Evolutionary conservation across 2,888 invertebrate species (phyloP).

Genomic region (Dryobotodes eremita): DNA sequence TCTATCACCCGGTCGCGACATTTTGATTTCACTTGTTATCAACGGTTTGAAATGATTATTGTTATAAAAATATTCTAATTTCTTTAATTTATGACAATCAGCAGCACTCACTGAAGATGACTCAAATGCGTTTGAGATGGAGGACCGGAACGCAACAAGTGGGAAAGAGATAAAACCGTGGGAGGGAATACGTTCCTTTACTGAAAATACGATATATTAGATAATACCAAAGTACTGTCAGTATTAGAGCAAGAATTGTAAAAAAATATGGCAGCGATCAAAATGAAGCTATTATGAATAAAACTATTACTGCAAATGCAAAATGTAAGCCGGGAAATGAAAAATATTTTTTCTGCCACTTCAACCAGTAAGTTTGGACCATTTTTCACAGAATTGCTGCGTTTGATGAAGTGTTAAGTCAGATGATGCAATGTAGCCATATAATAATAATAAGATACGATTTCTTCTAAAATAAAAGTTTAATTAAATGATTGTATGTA

Average conservation of each 20-base stretch:
- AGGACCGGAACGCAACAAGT: slow-evolving; percentile 45
- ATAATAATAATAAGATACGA: neutral
- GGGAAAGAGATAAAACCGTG: slow-evolving; percentile 57
- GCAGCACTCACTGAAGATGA: slow-evolving; percentile 69
- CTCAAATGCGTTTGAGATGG: slow-evolving; percentile 64
- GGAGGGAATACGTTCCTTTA: slow-evolving; percentile 19
- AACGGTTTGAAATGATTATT: slow-evolving; percentile 62
- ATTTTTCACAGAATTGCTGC: neutral
- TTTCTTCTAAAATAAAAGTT: neutral
- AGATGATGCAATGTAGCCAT: slow-evolving; percentile 40
- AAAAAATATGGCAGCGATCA: neutral
- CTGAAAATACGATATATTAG: neutral
- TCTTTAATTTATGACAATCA: slow-evolving; percentile 71
- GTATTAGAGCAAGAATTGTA: neutral
- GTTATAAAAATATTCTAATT: slow-evolving; percentile 72
- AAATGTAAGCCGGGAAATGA: fast-evolving
- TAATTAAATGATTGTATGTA: neutral
- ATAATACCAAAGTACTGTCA: neutral
- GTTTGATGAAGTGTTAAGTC: slow-evolving; percentile 34
- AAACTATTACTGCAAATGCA: neutral
- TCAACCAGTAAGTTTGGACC: neutral
- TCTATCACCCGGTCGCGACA: slow-evolving; percentile 88
- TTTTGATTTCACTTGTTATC: slow-evolving; percentile 69
- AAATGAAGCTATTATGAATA: neutral
- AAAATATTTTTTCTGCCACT: neutral